Evolutionary conservation across 2,888 invertebrate species (phyloP).

Genomic region (Amblyjoppa proteus): DNA sequence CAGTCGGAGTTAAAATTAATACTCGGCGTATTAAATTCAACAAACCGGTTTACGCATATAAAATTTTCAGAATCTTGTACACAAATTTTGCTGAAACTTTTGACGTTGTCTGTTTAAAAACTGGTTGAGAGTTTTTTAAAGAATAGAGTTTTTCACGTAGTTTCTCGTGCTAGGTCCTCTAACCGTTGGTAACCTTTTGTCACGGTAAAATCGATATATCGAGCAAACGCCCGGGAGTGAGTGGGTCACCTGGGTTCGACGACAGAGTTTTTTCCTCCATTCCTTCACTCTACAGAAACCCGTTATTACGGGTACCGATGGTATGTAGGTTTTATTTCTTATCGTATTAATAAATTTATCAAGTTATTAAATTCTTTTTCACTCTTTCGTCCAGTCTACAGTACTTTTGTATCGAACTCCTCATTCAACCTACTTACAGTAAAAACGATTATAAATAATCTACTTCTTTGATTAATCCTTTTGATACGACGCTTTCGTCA

Average conservation of each 20-base stretch:
- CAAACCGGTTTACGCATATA: background rate
- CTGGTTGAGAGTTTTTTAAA: background rate
- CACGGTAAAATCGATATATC: slow-evolving; percentile 80
- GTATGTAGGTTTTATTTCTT: background rate
- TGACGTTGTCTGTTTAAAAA: background rate
- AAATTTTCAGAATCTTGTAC: background rate
- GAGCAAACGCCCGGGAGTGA: slow-evolving; percentile 71
- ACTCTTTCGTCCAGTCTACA: slow-evolving; percentile 8
- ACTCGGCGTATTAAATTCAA: background rate
- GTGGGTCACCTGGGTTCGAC: slow-evolving; percentile 73
- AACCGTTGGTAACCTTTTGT: slow-evolving; percentile 70
- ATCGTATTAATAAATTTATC: slow-evolving; percentile 29
- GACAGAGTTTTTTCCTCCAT: slow-evolving; percentile 27
- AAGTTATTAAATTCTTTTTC: slow-evolving; percentile 5
- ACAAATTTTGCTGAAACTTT: background rate
- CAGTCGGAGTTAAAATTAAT: background rate
- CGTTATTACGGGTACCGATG: background rate
- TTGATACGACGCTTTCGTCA: background rate
- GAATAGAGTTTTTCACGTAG: slow-evolving; percentile 20
- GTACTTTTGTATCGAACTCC: background rate
- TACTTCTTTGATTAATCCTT: background rate
- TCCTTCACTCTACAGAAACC: slow-evolving; percentile 46
- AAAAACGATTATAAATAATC: slow-evolving; percentile 3
- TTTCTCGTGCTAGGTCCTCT: background rate
- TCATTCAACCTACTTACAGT: background rate